phyloP scores from a whole-genome alignment of 2,888 invertebrate species.

The Yponomeuta sedellus region DNA sequence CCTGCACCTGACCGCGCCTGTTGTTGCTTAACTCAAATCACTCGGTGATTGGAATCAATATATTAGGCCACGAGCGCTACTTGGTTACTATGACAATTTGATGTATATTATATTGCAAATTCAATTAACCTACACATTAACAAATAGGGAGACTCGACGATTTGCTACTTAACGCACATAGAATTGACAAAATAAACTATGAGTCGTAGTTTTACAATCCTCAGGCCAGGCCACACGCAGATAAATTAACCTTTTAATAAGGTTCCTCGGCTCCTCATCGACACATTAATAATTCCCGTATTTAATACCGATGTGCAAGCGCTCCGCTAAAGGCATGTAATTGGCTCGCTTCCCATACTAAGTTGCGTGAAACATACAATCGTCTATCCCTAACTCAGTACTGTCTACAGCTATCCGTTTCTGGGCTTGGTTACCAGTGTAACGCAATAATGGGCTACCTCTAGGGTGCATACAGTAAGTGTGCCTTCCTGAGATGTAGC shows the following conservation, averaged over 20 bases:
- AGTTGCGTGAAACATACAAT: conserved; percentile 9
- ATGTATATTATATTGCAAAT: too few relatives aligned
- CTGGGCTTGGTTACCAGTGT: background rate
- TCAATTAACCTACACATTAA: too few relatives aligned
- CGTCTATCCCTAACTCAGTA: background rate
- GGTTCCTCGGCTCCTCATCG: background rate
- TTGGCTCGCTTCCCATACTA: conserved; percentile 13
- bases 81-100: too few relatives aligned
- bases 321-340: conserved; percentile 10
- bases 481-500: background rate
- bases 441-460: background rate
- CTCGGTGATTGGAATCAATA: too few relatives aligned
- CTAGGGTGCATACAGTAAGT: background rate
- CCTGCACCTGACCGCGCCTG: too few relatives aligned
- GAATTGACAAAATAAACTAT: too few relatives aligned
- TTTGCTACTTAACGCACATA: too few relatives aligned
- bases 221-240: background rate
- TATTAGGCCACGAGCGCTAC: too few relatives aligned
- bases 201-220: too few relatives aligned
- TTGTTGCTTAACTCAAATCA: too few relatives aligned
- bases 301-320: background rate
- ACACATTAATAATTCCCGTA: background rate
- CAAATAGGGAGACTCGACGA: too few relatives aligned
- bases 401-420: background rate
- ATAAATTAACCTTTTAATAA: background rate